Percentiles rank a stretch among this genome's conserved stretches.
These are phyloP conservation scores for Brevimyrus niger DNA, from an alignment of 2,113 vertebrate genomes.

Conservation along the genomic window DNA sequence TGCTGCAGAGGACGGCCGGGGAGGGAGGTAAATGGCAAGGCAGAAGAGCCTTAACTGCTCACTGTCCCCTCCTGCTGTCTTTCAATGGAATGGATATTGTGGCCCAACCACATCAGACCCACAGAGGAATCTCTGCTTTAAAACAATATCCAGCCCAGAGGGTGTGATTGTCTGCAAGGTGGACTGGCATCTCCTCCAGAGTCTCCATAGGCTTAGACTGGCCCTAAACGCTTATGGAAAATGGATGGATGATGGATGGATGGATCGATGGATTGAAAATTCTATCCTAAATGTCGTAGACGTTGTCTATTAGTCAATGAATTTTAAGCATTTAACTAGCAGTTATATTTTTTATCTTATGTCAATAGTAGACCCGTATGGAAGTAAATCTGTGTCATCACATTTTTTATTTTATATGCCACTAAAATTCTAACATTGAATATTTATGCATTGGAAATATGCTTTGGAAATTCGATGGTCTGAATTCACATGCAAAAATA, in stretches of 20 bases:
- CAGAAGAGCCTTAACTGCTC: conserved; percentile 20
- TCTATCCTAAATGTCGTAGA: background rate
- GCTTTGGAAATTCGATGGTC: no score
- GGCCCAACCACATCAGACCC: background rate
- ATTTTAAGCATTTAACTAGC: background rate
- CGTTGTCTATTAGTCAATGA: background rate
- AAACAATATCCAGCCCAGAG: background rate
- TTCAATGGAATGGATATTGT: background rate
- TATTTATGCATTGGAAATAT: background rate
- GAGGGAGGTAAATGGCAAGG: background rate
- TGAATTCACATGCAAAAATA: no score
- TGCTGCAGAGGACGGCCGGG: background rate
- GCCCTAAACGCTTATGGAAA: background rate
- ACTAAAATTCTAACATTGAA: no score
- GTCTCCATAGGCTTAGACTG: background rate
- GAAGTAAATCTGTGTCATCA: no score
- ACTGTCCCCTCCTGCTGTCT: conserved; percentile 31
- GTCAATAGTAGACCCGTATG: no score
- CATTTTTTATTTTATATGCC: no score
- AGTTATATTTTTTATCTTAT: no score
- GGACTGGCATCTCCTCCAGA: background rate
- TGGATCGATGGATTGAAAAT: background rate
- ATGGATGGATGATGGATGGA: background rate
- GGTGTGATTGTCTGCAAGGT: background rate
- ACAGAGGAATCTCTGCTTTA: background rate